These are phyloP conservation scores for Leptopilina drosophilae DNA, from an alignment of 2,888 invertebrate genomes.

Conservation along the genomic window DNA sequence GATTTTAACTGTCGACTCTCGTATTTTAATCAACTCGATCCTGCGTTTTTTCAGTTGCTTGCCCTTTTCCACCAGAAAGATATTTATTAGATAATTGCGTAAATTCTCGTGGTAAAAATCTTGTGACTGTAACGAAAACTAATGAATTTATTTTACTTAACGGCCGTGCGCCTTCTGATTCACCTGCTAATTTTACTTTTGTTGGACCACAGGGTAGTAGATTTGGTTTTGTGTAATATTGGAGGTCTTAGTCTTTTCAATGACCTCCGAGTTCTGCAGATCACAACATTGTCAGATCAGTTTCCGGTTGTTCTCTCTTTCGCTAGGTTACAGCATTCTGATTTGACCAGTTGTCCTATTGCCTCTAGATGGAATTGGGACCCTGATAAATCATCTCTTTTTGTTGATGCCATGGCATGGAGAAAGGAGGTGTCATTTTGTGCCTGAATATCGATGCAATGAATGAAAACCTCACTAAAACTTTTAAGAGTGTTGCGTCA, in stretches of 20 bases:
- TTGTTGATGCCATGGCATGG: background rate
- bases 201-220: background rate
- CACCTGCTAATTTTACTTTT: background rate
- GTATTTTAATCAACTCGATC: background rate
- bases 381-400: background rate
- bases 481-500: background rate
- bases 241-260: background rate
- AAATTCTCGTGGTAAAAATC: background rate
- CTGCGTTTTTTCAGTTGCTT: background rate
- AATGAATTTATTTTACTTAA: constrained; percentile 5
- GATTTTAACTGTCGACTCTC: background rate
- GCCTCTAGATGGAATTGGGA: background rate
- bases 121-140: background rate
- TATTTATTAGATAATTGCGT: background rate
- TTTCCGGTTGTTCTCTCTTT: background rate
- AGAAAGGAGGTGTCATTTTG: background rate
- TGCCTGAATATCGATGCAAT: background rate
- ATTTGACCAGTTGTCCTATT: background rate
- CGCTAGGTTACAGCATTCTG: background rate
- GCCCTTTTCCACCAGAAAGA: background rate
- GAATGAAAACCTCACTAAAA: background rate
- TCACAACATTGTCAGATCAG: background rate
- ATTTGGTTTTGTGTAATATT: background rate
- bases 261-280: background rate
- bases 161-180: background rate